Conservation (phyloP, 2,797 vertebrate species). For the Sebastes miniatus region DNA sequence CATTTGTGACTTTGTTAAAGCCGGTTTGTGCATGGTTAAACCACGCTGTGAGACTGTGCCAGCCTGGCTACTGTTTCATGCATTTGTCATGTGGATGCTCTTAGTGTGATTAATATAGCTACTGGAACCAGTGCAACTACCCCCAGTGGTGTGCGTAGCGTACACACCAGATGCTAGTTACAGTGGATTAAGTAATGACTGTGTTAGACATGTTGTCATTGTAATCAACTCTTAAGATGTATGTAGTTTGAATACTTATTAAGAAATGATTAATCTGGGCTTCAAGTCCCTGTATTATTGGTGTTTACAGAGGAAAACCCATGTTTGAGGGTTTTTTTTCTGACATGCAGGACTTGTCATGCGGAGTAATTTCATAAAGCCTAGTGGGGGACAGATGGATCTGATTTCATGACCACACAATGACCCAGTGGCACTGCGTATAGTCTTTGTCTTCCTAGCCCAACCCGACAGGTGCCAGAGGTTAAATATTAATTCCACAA, state of each 20-base stretch:
- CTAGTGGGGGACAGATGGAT: constrained; percentile 57
- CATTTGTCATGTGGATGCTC: constrained; percentile 43
- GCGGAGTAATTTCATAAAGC: constrained; percentile 63
- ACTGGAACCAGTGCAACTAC: constrained; percentile 30
- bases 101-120: constrained; percentile 58
- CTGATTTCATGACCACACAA: constrained; percentile 80
- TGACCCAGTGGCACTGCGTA: constrained; percentile 60
- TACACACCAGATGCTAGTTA: constrained; percentile 37
- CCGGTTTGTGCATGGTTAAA: constrained; percentile 4
- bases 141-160: constrained; percentile 5
- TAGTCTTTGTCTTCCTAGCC: constrained; percentile 66
- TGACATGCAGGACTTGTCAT: constrained; percentile 21
- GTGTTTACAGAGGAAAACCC: constrained; percentile 21
- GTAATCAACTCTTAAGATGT: not conserved
- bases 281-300: not conserved
- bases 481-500: constrained; percentile 87
- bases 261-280: not conserved
- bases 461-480: constrained; percentile 77
- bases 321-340: not conserved
- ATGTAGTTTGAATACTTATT: not conserved
- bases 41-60: constrained; percentile 16
- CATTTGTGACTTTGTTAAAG: constrained; percentile 30
- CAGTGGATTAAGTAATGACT: constrained; percentile 22
- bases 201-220: constrained; percentile 2
- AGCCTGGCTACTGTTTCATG: constrained; percentile 55